phyloP scores from a whole-genome alignment of 2,113 vertebrate genomes.

The Phoenicopterus ruber region DNA sequence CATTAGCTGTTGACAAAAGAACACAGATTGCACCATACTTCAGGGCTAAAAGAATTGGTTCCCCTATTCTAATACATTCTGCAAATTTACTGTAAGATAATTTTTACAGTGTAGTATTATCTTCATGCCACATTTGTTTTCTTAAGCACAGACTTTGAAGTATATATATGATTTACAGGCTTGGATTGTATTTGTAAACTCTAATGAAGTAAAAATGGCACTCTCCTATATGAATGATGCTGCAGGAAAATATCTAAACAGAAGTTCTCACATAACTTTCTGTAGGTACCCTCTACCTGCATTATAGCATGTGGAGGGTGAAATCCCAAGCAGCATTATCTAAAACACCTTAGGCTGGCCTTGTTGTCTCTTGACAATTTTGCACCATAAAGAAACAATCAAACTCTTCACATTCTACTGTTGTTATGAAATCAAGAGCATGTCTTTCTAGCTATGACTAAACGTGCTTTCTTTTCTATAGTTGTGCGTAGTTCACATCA shows the following conservation, averaged over 20 bases:
- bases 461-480: not conserved
- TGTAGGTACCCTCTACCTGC: not conserved
- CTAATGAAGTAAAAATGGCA: not conserved
- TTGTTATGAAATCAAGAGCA: not conserved
- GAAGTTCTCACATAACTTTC: not conserved
- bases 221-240: not conserved
- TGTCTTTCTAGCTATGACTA: not conserved
- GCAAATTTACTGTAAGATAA: not conserved
- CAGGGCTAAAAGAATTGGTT: not conserved
- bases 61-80: not conserved
- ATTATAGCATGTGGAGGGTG: not conserved
- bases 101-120: not conserved
- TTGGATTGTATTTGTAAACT: not conserved
- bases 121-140: not conserved
- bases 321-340: not conserved
- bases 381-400: not conserved
- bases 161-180: not conserved
- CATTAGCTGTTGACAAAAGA: conserved; percentile 3
- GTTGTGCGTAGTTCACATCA: not conserved
- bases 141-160: not conserved
- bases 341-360: not conserved
- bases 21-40: not conserved
- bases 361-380: not conserved
- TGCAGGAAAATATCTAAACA: not conserved
- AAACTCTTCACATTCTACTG: not conserved